Conservation (phyloP, 2,888 invertebrate species). For the Frankliniella fusca region DNA sequence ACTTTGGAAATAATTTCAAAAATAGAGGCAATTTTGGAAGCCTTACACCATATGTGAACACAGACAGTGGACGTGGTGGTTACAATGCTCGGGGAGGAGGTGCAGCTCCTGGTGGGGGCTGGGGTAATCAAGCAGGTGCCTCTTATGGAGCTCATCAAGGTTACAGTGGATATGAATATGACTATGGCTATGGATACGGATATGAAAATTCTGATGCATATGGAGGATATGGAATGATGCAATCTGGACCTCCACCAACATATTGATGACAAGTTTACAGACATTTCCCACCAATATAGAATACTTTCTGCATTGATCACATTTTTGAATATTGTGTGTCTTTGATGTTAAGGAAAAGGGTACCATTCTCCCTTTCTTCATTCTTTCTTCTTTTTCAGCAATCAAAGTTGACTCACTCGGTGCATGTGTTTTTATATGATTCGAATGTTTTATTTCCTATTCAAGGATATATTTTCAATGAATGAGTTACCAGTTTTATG, state of each 20-base stretch:
- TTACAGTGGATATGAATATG: neutral
- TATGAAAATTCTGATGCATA: constrained; percentile 3
- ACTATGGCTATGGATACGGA: neutral
- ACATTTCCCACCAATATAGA: too few relatives aligned
- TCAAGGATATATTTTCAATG: too few relatives aligned
- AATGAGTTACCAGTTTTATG: too few relatives aligned
- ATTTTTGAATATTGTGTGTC: too few relatives aligned
- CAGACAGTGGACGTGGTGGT: neutral
- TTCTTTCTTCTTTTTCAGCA: neutral
- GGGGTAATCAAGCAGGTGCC: neutral
- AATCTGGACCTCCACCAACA: neutral
- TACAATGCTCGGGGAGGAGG: neutral
- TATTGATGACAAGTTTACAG: neutral
- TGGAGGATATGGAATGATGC: constrained; percentile 2
- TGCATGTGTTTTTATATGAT: too few relatives aligned
- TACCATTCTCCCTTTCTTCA: neutral
- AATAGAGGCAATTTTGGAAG: constrained; percentile 4
- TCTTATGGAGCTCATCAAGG: neutral
- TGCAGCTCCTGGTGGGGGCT: neutral
- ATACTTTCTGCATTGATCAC: too few relatives aligned
- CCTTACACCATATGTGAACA: neutral
- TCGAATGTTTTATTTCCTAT: too few relatives aligned
- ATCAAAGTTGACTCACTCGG: too few relatives aligned
- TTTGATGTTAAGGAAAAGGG: too few relatives aligned
- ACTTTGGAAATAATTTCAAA: neutral